Evolutionary conservation across 2,113 vertebrate genomes (phyloP), one percentile per base, ranked within the genome.

Genomic region (Leptosomus discolor): DNA sequence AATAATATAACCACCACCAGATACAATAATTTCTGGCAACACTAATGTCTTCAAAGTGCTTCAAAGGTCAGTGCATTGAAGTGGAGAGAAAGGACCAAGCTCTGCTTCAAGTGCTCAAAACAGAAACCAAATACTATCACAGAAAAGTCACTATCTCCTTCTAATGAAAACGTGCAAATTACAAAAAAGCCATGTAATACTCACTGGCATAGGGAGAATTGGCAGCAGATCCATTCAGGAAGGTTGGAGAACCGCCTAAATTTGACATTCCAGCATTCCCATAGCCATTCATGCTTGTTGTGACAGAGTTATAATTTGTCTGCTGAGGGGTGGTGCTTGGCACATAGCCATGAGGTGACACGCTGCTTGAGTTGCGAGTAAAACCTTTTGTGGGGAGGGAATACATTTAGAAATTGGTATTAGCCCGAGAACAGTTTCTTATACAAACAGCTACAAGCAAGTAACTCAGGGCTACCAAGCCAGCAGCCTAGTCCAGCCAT

Each of bases 141-240:
- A 65, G 45, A 48, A 74, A 78, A 34, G 6, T 36, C 34, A 63
- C 23, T 1, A 6, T 36, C 27, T 80, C 70, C 18, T 70, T 57
- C 29, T 30, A 69, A 58, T 15, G 41, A 53, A 89, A 95, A 54
- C 2, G 7, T n/a, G 36, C 45, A 79, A 63, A 79, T 79, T 4
- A 46, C 3, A 68, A 36, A 81, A 94, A 63, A 57, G 16, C 43
- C 37, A 30, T 12, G 22, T 46, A 84, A 67, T 97, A 99, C 99
- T 99, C 98, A 99, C 99, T 99, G 98, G 99, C 99, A 93, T 99
- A 99, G 97, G 99, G 99, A 63, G 99, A 99, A 98, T 99, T 99
- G 98, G 99, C 99, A 96, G 99, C 99, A 58, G 99, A 99, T 97
- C 99, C 99, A 13, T 99, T 99, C 97, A 99, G 99, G 98, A 99